Evolutionary conservation across 2,113 vertebrate species (phyloP).

Genomic region (Petromus typicus): DNA sequence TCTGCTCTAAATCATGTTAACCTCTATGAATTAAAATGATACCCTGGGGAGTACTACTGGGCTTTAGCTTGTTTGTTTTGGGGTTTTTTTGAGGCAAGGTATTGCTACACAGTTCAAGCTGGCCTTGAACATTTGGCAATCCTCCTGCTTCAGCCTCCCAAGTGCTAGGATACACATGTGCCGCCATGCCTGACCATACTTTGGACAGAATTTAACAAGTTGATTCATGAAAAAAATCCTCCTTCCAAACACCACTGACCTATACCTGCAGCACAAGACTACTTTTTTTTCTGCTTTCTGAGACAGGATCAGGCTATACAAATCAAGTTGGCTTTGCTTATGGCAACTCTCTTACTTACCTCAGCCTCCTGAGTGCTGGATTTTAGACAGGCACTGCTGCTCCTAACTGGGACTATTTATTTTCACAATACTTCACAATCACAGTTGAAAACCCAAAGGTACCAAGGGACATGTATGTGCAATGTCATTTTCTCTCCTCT

Average conservation of each 20-base stretch:
- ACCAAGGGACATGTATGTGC: not conserved
- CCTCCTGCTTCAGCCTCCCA: not conserved
- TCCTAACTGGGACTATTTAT: not conserved
- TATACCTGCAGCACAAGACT: not conserved
- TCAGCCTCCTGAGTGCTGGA: not conserved
- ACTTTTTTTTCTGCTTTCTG: not conserved
- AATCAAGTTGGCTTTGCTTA: not conserved
- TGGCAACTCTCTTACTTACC: not conserved
- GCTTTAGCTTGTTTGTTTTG: not conserved
- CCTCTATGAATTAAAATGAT: constrained; percentile 25
- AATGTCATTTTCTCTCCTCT: not conserved
- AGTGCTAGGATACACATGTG: not conserved
- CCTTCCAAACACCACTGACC: not conserved
- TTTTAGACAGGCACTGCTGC: not conserved
- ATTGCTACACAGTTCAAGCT: not conserved
- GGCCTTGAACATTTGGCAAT: not conserved
- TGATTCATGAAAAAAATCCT: constrained; percentile 29
- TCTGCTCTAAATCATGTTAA: not conserved
- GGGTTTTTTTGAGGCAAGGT: not conserved
- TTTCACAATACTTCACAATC: not conserved
- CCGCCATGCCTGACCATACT: not conserved
- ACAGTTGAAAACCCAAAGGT: constrained; percentile 41
- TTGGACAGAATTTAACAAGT: constrained; percentile 18
- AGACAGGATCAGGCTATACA: not conserved
- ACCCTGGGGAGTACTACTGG: not conserved